A percentile compares a stretch with the other conserved stretches of the same genome.
These are phyloP conservation scores for Chrysolina oricalcia DNA, from an alignment of 2,888 invertebrate species.

Conservation along the genomic window DNA sequence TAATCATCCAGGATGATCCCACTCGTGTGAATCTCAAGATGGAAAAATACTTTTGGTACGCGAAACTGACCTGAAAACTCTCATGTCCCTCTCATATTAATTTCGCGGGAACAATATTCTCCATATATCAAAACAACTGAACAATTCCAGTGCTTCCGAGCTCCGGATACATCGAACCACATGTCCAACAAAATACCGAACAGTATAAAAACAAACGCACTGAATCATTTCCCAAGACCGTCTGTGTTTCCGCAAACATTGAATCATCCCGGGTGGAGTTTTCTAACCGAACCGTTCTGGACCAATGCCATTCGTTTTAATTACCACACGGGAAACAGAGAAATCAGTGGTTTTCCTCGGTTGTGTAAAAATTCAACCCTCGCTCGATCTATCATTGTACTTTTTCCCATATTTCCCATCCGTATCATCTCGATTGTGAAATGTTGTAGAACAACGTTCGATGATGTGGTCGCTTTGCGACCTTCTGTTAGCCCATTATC, in stretches of 20 bases:
- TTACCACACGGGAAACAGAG: conserved; percentile 65
- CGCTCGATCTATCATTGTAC: conserved; percentile 57
- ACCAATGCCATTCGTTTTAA: conserved; percentile 63
- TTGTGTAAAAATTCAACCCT: conserved; percentile 54
- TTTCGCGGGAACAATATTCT: not conserved
- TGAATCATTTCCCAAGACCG: conserved; percentile 42
- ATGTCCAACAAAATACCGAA: conserved; percentile 29
- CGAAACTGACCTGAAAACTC: too few relatives aligned
- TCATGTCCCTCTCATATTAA: not conserved
- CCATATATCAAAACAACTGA: not conserved
- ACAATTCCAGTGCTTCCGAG: not conserved
- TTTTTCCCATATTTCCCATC: conserved; percentile 30
- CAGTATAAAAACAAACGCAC: conserved; percentile 24
- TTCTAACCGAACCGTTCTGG: conserved; percentile 34
- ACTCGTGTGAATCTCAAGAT: too few relatives aligned
- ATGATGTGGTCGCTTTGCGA: conserved; percentile 19
- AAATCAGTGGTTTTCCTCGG: conserved; percentile 63
- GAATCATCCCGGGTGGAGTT: conserved; percentile 39
- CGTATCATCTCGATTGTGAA: conserved; percentile 24
- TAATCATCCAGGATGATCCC: too few relatives aligned
- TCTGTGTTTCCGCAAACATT: conserved; percentile 43
- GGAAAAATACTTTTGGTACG: too few relatives aligned
- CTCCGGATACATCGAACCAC: conserved; percentile 24
- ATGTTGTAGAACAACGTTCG: conserved; percentile 31
- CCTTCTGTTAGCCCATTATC: not conserved